These are phyloP conservation scores for Heteractis magnifica DNA, from an alignment of 92 coral and sea anemone genomes.

Conservation along the genomic window DNA sequence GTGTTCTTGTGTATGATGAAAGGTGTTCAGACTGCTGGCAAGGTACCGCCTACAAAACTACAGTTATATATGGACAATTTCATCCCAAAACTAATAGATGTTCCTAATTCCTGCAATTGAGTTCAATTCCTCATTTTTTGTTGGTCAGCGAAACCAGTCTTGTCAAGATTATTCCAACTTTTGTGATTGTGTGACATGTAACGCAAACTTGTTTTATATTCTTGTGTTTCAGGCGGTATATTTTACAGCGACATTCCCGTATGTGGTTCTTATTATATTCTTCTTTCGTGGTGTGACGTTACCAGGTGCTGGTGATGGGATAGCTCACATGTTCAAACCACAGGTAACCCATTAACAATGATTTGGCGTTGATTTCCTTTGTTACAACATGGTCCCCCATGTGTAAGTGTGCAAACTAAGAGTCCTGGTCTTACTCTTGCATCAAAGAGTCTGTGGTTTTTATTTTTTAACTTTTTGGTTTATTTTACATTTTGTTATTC, in stretches of 20 bases:
- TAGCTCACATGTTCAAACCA: conserved; percentile 93
- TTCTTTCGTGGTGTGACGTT: conserved; percentile 90
- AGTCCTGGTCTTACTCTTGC: too few species aligned
- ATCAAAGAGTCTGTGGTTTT: too few species aligned
- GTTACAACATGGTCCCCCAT: too few species aligned
- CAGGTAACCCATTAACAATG: conserved; percentile 52
- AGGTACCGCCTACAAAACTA: conserved; percentile 29
- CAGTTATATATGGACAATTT: too few species aligned
- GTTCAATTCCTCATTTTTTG: too few species aligned
- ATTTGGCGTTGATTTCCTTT: not conserved
- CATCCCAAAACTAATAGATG: too few species aligned
- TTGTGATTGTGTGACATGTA: not conserved
- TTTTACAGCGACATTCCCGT: conserved; percentile 93
- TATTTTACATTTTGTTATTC: conserved; percentile 8
- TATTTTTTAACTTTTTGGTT: not conserved
- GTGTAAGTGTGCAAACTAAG: too few species aligned
- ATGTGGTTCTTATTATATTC: conserved; percentile 81
- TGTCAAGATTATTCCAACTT: not conserved
- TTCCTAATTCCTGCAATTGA: too few species aligned
- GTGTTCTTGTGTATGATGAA: conserved; percentile 74
- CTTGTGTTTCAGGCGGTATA: conserved; percentile 73
- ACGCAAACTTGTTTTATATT: not conserved
- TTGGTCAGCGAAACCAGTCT: too few species aligned
- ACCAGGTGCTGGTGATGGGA: conserved; percentile 89
- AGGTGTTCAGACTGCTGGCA: conserved; percentile 76